Evolutionary conservation across 2,888 invertebrate genomes (phyloP), one percentile per base, ranked within the genome.

Genomic region (Euplagia quadripunctaria): DNA sequence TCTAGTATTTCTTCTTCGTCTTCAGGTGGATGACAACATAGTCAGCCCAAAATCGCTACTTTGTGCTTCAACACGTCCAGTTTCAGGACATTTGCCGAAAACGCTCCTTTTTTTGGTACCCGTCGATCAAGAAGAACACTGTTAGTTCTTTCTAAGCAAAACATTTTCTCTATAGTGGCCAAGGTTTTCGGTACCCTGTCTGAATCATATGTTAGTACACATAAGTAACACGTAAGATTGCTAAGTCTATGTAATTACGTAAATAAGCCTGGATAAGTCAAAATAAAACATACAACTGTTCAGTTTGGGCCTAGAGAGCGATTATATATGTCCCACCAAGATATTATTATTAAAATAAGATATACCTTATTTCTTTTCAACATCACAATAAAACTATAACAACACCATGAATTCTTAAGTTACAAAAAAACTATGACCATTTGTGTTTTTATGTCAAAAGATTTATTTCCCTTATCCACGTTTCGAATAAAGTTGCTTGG

Each of bases 371-470:
- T 63, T 65, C 4, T 16, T 64, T 70, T 43, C 14, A n/a, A 42
- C 49, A 46, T n/a, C 61, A 64, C 64, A 51, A 67, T 52, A 69
- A 65, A 58, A 49, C 43, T 64, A 72, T 64, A 68, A 46, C 69
- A 76, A 55, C 72, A 75, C 51, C 17, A 68, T 42, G 46, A 74
- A 66, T 79, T 69, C 41, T 66, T 58, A 70, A 58, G 31, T 49
- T 64, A 72, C 66, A 78, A 55, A 52, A 78, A 81, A 76, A 61
- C 75, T 71, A 74, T 63, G 52, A 70, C 67, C 31, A 14, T 75
- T 81, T 73, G 31, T 73, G 72, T 75, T 82, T 82, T 82, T 84
- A 84, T 64, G 74, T 73, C 75, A 73, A 75, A 82, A 77, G 70
- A 78, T 78, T 82, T 82, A 82, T 84, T 73, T 77, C 55, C 42